Conservation (phyloP, 2,113 vertebrate species). For the Seriola quinqueradiata region DNA sequence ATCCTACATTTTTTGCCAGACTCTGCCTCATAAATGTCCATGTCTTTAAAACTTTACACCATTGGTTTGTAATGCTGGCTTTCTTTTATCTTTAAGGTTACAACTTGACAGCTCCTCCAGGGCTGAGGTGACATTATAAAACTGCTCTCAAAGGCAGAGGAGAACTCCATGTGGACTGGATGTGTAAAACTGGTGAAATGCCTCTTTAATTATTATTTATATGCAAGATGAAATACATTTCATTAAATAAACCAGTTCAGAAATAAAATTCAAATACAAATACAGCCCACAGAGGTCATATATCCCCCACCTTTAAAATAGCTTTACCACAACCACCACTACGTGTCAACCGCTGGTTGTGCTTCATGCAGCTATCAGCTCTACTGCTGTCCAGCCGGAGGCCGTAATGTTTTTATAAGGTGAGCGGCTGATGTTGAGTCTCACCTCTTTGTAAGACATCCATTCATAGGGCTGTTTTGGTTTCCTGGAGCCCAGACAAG, state of each 20-base stretch:
- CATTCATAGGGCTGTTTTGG: slow-evolving; percentile 93
- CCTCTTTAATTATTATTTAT: neutral
- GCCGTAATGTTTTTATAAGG: neutral
- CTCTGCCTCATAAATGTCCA: neutral
- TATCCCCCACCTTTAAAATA: neutral
- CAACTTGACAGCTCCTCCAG: too few relatives aligned
- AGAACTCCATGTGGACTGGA: too few relatives aligned
- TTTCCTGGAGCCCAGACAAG: slow-evolving; percentile 92
- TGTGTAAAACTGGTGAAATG: neutral
- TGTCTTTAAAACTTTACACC: neutral
- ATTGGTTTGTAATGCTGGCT: neutral
- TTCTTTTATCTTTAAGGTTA: neutral
- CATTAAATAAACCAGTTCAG: neutral
- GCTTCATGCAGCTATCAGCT: neutral
- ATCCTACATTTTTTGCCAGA: neutral
- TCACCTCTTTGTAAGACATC: slow-evolving; percentile 93
- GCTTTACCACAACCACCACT: neutral
- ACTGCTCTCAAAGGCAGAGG: too few relatives aligned
- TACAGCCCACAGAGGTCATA: neutral
- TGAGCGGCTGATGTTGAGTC: slow-evolving; percentile 12
- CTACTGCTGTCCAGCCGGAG: neutral
- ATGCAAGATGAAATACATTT: neutral
- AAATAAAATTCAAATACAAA: neutral
- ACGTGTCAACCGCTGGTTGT: neutral
- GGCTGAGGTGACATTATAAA: too few relatives aligned